Base-by-base conservation (phyloP, 2,113 vertebrate genomes). In the Syngnathus typhle region DNA sequence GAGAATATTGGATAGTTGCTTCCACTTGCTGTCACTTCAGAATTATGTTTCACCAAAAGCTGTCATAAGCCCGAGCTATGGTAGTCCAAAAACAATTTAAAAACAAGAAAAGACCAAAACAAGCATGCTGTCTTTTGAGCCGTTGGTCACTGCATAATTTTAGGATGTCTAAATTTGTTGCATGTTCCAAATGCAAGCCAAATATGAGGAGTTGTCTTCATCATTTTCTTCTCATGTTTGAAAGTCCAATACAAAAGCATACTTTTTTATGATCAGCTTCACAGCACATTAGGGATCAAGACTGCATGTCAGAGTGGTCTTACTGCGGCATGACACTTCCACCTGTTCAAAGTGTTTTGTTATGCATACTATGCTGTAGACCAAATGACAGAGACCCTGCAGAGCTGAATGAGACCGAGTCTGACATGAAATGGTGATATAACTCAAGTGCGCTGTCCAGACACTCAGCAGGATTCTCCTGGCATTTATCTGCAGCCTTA, bases 221-320 rank as follows among this genome's bases (percentile, higher is more conserved):
- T n/a, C 21, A 54, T 15, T 56, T 56, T 56, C 54, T 32, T 56
- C 5, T 55, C 19, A 1, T 19, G 49, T 56, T 56, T 32, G 11
- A 32, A 56, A 56, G 12, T 32, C 54, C 23, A 23, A 56, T 27
- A 32, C 13, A 4, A 10, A 55, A 55, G 52, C 11, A 55, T 46
- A 46, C 12, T 51, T n/a, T n/a, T 51, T 51, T n/a, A n/a, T 15
- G 44, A 16, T n/a, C 19, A 21, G 19, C 49, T 51, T 51, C 49
- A 51, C 49, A 88, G 84, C 71, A 18, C 75, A 82, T 79, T 76
- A 72, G 74, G 58, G 68, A 69, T 70, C 77, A 67, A 61, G 70
- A 65, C 74, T 46, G 61, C 69, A 63, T 58, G 71, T 74, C 54
- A 37, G 59, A 66, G 70, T 61, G 23, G 2, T 77, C 70, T 56